Conservation (phyloP, 1,140 invertebrate genomes). For the Zaprionus taronus region DNA sequence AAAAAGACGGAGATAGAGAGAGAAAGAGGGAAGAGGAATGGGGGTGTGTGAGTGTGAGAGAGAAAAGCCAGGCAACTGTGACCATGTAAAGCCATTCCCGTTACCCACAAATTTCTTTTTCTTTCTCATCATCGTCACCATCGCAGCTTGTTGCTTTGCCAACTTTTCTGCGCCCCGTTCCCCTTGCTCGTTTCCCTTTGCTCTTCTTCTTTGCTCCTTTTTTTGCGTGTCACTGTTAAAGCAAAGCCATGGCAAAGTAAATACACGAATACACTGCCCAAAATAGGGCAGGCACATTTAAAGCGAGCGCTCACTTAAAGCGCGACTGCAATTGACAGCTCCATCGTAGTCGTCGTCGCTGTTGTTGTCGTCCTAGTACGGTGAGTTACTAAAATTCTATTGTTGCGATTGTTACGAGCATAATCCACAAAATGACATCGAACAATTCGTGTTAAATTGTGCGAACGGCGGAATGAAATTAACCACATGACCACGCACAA, state of each 20-base stretch:
- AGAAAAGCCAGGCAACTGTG: constrained; percentile 38
- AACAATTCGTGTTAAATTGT: constrained; percentile 46
- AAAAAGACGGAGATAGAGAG: constrained; percentile 19
- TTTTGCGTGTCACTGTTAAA: constrained; percentile 27
- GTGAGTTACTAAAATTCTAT: constrained; percentile 25
- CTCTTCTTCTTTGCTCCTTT: constrained; percentile 14
- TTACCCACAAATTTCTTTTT: constrained; percentile 33
- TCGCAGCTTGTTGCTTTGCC: constrained; percentile 79
- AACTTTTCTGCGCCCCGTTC: constrained; percentile 55
- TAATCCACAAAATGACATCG: constrained; percentile 37
- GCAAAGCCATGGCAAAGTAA: constrained; percentile 18
- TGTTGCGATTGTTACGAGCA: constrained; percentile 24
- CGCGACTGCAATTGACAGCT: constrained; percentile 32
- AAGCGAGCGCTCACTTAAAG: constrained; percentile 8
- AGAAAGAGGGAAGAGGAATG: constrained; percentile 18
- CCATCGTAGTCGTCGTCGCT: neutral
- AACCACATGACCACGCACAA: constrained; percentile 43
- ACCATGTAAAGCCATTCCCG: constrained; percentile 43
- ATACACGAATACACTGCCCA: constrained; percentile 29
- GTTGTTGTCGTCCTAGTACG: neutral
- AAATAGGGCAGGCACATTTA: constrained; percentile 7
- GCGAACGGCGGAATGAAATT: constrained; percentile 40
- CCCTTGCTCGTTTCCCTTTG: neutral
- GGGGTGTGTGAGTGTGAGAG: constrained; percentile 6
- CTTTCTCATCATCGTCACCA: constrained; percentile 66